These are phyloP conservation scores for Lycia hirtaria DNA, from an alignment of 2,888 invertebrate genomes.

Conservation along the genomic window DNA sequence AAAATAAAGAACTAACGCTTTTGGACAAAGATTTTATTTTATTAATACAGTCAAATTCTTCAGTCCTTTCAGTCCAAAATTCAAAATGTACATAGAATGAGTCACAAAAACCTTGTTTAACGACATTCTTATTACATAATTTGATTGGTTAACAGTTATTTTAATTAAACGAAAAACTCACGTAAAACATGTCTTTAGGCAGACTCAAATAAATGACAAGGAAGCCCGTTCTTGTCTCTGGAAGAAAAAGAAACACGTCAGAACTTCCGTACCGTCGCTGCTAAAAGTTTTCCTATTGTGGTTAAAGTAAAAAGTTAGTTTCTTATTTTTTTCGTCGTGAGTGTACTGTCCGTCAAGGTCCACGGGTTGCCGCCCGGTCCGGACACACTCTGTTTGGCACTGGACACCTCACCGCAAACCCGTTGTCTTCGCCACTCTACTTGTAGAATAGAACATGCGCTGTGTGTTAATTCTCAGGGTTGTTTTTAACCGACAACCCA, in stretches of 20 bases:
- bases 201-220: slow-evolving; percentile 27
- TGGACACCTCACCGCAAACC: slow-evolving; percentile 61
- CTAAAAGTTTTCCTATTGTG: slow-evolving; percentile 10
- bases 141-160: neutral
- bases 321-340: slow-evolving; percentile 14
- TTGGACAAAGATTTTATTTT: too few relatives aligned
- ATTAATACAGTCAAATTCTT: too few relatives aligned
- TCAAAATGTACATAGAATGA: too few relatives aligned
- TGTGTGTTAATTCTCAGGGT: slow-evolving; percentile 4
- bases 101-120: too few relatives aligned
- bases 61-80: too few relatives aligned
- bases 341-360: slow-evolving; percentile 64
- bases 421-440: slow-evolving; percentile 60
- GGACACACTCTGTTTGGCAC: slow-evolving; percentile 78
- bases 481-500: slow-evolving; percentile 19
- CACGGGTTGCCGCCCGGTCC: slow-evolving; percentile 52
- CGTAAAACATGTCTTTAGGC: slow-evolving; percentile 19
- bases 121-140: too few relatives aligned
- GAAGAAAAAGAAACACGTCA: slow-evolving; percentile 29
- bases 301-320: neutral
- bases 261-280: slow-evolving; percentile 18
- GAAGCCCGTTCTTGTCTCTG: slow-evolving; percentile 21
- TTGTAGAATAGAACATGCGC: slow-evolving; percentile 10
- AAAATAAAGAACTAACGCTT: too few relatives aligned
- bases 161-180: slow-evolving; percentile 19